Evolutionary conservation across 2,888 invertebrate species (phyloP), one percentile per base, ranked within the genome.

Genomic region (Blera fallax): DNA sequence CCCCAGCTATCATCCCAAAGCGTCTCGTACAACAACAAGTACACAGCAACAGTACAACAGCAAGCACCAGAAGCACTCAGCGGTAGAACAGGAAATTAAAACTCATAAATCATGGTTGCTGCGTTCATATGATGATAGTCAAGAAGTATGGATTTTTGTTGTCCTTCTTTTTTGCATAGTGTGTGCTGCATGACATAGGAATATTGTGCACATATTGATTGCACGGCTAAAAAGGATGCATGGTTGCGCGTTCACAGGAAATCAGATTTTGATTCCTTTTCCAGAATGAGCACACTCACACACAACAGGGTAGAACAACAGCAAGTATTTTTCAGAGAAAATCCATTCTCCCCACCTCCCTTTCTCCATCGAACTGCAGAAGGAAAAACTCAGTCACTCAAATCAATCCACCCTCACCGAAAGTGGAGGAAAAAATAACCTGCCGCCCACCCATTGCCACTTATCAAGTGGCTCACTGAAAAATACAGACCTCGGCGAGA

Each of bases 21-120:
- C n/a, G 60, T 45, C 37, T 54, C 37, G 27, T 58, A 34, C 62
- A 72, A 65, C 69, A 65, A 60, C n/a, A n/a, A n/a, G n/a, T n/a
- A 29, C 69, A 10, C 62, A 62, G 16, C 11, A 70, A 11, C 16
- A 50, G 34, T 70, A 27, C 58, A 82, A 34, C 37, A 43, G 32
- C 24, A 24, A n/a, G 24, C 76, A 65, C 76, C 67, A 77, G 54
- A 85, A 67, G 85, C 88, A 88, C 88, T 88, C 88, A 88, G 87
- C 87, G 87, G 87, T 88, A 87, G 87, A 89, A 87, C 90, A 91
- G 91, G 91, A 91, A 91, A 91, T 91, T 91, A 91, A 91, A 91
- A 90, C 83, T 87, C 89, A 91, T 91, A 91, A 91, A 90, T 91
- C 91, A 89, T 90, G 83, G 83, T 73, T 87, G 87, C 87, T 87